Evolutionary conservation across 2,888 invertebrate species (phyloP).

Genomic region (Heliconius cydno): DNA sequence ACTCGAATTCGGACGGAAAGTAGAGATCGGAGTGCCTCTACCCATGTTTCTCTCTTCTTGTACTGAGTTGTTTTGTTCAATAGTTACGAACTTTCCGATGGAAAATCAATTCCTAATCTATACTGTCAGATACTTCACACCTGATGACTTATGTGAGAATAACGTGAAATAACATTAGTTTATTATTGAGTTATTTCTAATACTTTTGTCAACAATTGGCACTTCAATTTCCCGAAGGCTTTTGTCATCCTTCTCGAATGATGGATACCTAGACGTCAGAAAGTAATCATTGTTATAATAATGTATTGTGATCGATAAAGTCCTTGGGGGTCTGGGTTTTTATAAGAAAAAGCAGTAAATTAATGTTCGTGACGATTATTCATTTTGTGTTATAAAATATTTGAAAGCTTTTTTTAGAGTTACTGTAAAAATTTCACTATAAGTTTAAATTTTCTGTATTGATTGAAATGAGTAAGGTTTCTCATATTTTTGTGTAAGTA

Average conservation of each 20-base stretch:
- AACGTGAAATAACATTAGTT: neutral
- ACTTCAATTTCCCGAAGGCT: neutral
- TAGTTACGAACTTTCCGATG: neutral
- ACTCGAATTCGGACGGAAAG: neutral
- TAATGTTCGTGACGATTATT: neutral
- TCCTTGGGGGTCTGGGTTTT: neutral
- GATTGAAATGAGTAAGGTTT: neutral
- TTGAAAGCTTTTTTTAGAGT: neutral
- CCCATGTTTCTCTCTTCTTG: neutral
- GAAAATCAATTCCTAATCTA: neutral
- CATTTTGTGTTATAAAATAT: neutral
- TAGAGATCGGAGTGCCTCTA: neutral
- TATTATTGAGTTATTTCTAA: neutral
- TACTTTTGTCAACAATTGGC: slow-evolving; percentile 4
- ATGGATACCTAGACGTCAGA: neutral
- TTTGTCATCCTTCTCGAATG: neutral
- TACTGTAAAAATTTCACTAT: neutral
- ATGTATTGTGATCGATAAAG: neutral
- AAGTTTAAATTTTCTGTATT: neutral
- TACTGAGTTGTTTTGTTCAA: neutral
- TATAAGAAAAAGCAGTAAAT: neutral
- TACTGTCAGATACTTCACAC: neutral
- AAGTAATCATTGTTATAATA: neutral
- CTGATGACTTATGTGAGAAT: neutral
- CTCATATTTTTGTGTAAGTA: neutral